These are phyloP conservation scores for Halcyon malimbica DNA, from an alignment of 2,113 vertebrate genomes.

Conservation along the genomic window DNA sequence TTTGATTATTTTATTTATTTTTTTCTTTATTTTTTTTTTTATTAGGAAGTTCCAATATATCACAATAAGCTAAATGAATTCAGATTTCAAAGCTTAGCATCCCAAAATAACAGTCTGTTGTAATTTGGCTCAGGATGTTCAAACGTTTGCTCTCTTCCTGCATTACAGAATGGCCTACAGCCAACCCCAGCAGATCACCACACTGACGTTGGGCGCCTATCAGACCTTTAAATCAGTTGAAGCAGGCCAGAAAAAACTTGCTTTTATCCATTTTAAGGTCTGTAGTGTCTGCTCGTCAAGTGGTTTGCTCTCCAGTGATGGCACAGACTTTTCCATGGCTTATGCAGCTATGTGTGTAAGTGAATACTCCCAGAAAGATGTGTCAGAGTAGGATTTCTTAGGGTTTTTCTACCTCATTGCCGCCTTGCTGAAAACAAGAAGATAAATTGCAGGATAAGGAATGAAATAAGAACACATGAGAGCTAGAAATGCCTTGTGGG, in stretches of 20 bases:
- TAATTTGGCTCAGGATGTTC: constrained; percentile 34
- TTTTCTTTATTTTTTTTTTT: neutral
- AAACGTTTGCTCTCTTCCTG: constrained; percentile 19
- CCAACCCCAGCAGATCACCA: constrained; percentile 38
- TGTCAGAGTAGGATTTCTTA: neutral
- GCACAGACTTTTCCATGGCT: constrained; percentile 33
- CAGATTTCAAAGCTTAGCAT: constrained; percentile 36
- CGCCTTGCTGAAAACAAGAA: constrained; percentile 36
- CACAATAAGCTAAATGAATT: constrained; percentile 42
- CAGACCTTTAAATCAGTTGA: constrained; percentile 46
- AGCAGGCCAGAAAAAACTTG: constrained; percentile 42
- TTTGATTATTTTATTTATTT: neutral
- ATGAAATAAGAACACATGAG: constrained; percentile 18
- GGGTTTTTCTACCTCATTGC: neutral
- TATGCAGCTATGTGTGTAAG: neutral
- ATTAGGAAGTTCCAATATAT: neutral
- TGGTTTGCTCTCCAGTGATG: constrained; percentile 37
- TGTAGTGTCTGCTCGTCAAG: neutral
- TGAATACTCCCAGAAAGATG: constrained; percentile 27
- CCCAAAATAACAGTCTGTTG: constrained; percentile 28
- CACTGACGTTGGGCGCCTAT: constrained; percentile 10
- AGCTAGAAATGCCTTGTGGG: neutral
- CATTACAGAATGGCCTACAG: neutral
- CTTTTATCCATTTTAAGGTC: constrained; percentile 31
- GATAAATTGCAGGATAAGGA: constrained; percentile 21